phyloP scores from a whole-genome alignment of 2,797 vertebrate species.

The Acridotheres tristis region DNA sequence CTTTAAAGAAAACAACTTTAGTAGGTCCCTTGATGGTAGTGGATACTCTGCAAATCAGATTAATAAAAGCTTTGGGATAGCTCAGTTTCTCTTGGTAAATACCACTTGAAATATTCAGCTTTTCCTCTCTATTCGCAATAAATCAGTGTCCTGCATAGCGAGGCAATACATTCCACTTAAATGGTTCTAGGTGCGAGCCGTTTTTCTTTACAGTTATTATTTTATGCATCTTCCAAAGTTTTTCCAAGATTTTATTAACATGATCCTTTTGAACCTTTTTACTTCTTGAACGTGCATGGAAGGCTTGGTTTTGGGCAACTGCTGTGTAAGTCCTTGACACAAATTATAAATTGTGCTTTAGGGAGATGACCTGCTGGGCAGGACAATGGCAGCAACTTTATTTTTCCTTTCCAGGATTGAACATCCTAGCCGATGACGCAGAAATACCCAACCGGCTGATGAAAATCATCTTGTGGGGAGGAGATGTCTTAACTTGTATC shows the following conservation, averaged over 20 bases:
- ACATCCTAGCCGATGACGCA: constrained; percentile 68
- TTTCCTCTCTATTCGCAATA: background rate
- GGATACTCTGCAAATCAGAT: constrained; percentile 73
- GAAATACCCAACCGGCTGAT: background rate
- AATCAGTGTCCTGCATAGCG: constrained; percentile 22
- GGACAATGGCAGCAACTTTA: constrained; percentile 78
- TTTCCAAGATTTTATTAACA: constrained; percentile 46
- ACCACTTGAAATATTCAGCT: constrained; percentile 63
- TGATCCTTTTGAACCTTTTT: constrained; percentile 13
- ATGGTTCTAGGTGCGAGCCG: background rate
- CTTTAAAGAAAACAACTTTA: constrained; percentile 70
- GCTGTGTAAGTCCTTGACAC: constrained; percentile 79
- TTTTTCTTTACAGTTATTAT: constrained; percentile 49
- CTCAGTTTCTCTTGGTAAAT: constrained; percentile 68
- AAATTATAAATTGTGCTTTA: constrained; percentile 81
- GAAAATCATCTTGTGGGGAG: constrained; percentile 34
- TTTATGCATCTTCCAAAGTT: constrained; percentile 33
- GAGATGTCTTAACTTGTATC: constrained; percentile 43
- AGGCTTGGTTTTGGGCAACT: background rate
- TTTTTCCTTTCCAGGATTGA: constrained; percentile 71
- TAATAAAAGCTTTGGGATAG: constrained; percentile 73
- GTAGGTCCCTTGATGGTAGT: constrained; percentile 54
- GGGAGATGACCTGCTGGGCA: constrained; percentile 76
- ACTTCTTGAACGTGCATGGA: background rate
- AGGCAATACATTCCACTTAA: background rate